Base-by-base conservation (phyloP, 1,140 invertebrate genomes). In the Heliconius hermathena region DNA sequence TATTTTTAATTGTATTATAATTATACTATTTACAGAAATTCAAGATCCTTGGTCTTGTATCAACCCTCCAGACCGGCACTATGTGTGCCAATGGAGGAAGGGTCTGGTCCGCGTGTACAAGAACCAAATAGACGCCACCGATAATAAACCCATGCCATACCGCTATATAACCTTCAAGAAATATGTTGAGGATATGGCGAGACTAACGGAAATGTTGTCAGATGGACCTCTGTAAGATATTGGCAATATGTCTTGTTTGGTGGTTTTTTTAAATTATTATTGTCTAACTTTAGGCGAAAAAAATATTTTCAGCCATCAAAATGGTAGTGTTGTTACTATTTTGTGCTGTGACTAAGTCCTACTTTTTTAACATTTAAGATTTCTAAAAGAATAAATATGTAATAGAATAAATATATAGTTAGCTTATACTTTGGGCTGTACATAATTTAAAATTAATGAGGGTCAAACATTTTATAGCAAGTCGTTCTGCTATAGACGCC, bases 401-500 rank as follows among this genome's bases (percentile, higher is more conserved):
- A 46, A 46, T 46, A 46, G 41, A 46, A 11, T 54, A 54, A 8
- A 3, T 60, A 60, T 26, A 9, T 57, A n/a, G n/a, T 60, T 60
- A 60, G n/a, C 2, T 22, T 60, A 3, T 60, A 22, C 6, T 60
- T n/a, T n/a, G 1, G n/a, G 8, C 22, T 57, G n/a, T 5, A n/a
- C 20, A 57, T 57, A 57, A 22, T n/a, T 57, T n/a, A n/a, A 20
- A 52, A 54, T 54, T 46, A 46, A 46, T 46, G 41, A 13, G 41
- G 11, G 16, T 46, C 13, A 46, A 46, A 46, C 13, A 16, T 46
- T 46, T 29, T 80, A 41, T 91, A 99, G 98, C 81, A 99, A 99
- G 95, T 99, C 99, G 0, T 99, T 99, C 94, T 99, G 99, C 93
- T 99, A 98, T 94, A 97, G 99, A 22, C 97, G 99, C 22, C 95